A percentile compares a stretch with the other conserved stretches of the same genome.
These are phyloP conservation scores for Myoxocephalus aenaeus DNA, from an alignment of 2,797 vertebrate species.

Conservation along the genomic window DNA sequence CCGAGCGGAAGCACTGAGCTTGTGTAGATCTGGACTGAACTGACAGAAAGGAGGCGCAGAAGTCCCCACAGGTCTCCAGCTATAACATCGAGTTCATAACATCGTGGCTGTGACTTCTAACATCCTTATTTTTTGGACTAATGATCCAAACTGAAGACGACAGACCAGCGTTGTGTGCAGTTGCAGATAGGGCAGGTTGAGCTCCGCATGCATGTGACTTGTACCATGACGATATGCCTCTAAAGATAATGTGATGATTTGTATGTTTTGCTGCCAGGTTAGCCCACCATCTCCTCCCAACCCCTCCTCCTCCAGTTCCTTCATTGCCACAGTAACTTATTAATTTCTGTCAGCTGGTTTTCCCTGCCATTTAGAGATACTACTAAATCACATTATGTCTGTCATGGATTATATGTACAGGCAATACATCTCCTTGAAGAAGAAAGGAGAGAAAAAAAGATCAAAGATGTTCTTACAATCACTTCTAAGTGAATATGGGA, in stretches of 20 bases:
- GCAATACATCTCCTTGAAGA: conserved; percentile 83
- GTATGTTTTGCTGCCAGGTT: conserved; percentile 88
- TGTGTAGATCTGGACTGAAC: conserved; percentile 25
- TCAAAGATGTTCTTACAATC: conserved; percentile 92
- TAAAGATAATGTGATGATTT: conserved; percentile 82
- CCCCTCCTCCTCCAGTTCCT: conserved; percentile 81
- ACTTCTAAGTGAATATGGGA: conserved; percentile 87
- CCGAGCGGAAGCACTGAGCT: neutral
- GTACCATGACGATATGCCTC: conserved; percentile 64
- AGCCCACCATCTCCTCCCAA: conserved; percentile 56
- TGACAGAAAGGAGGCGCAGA: conserved; percentile 21
- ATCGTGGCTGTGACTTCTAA: conserved; percentile 8
- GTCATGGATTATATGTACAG: conserved; percentile 92
- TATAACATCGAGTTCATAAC: conserved; percentile 13
- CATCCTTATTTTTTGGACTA: conserved; percentile 12
- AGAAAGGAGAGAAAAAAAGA: conserved; percentile 86
- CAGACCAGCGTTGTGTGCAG: conserved; percentile 42
- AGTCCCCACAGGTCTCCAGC: conserved; percentile 25
- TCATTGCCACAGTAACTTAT: conserved; percentile 83
- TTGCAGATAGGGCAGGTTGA: conserved; percentile 81
- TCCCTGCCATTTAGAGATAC: conserved; percentile 93
- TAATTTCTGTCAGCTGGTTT: conserved; percentile 91
- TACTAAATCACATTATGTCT: conserved; percentile 96
- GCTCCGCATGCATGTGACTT: conserved; percentile 54
- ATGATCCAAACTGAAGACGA: conserved; percentile 61